phyloP scores from a whole-genome alignment of 2,113 vertebrate genomes.

The Platycercus adscitus region DNA sequence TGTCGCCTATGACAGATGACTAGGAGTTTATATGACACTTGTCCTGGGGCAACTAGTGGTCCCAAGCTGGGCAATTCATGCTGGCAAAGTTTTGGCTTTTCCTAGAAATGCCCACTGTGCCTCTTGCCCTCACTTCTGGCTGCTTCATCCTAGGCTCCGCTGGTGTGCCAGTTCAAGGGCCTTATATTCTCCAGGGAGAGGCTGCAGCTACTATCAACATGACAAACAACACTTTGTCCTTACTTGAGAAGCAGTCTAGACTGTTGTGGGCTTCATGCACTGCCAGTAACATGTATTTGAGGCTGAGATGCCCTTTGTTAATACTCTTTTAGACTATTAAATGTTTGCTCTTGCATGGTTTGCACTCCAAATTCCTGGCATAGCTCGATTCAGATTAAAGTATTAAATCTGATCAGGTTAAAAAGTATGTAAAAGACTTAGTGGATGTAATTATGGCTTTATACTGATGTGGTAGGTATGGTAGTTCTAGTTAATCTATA shows the following conservation, averaged over 20 bases:
- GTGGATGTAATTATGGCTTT: neutral
- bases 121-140: neutral
- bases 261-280: neutral
- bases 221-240: neutral
- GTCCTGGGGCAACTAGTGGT: neutral
- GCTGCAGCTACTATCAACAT: neutral
- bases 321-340: neutral
- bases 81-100: neutral
- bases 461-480: neutral
- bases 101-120: fast-evolving
- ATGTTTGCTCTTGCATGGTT: neutral
- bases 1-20: neutral
- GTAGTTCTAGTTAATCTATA: neutral
- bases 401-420: neutral
- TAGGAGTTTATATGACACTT: neutral
- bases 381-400: neutral
- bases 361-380: neutral
- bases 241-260: neutral
- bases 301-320: neutral
- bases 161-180: neutral
- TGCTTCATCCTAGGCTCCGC: neutral
- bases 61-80: neutral
- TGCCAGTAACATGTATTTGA: neutral
- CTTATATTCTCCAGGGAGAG: neutral
- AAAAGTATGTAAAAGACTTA: neutral